Conservation (phyloP, 2,797 vertebrate genomes). For the Sebastes taczanowskii region DNA sequence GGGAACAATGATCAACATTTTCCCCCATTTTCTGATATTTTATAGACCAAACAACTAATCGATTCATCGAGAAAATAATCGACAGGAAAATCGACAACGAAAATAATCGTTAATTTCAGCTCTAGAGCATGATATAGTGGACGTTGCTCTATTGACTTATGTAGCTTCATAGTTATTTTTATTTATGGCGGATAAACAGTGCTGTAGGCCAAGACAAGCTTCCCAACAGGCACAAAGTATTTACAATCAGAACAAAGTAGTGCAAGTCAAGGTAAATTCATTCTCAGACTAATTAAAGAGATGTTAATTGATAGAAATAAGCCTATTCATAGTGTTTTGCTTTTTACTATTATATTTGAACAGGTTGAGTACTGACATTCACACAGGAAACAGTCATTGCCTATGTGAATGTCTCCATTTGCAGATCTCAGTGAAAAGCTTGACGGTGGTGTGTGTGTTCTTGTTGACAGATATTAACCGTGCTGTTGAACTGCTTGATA, state of each 20-base stretch:
- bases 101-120: too few relatives aligned
- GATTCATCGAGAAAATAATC: too few relatives aligned
- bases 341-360: neutral
- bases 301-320: neutral
- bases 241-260: neutral
- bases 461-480: slow-evolving; percentile 91
- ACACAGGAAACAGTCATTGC: neutral
- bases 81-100: too few relatives aligned
- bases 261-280: neutral
- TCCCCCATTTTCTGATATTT: too few relatives aligned
- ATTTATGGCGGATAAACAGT: neutral
- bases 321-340: neutral
- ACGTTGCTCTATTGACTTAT: neutral
- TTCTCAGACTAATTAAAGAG: neutral
- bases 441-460: slow-evolving; percentile 13
- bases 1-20: too few relatives aligned
- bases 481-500: slow-evolving; percentile 97
- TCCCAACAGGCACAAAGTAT: neutral
- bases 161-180: neutral
- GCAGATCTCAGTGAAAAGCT: neutral
- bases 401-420: neutral
- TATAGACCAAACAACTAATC: too few relatives aligned
- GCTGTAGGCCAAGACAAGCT: neutral
- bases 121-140: neutral
- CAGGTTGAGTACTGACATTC: neutral